Base-by-base conservation (phyloP, 2,113 vertebrate genomes). In the Lophius piscatorius region DNA sequence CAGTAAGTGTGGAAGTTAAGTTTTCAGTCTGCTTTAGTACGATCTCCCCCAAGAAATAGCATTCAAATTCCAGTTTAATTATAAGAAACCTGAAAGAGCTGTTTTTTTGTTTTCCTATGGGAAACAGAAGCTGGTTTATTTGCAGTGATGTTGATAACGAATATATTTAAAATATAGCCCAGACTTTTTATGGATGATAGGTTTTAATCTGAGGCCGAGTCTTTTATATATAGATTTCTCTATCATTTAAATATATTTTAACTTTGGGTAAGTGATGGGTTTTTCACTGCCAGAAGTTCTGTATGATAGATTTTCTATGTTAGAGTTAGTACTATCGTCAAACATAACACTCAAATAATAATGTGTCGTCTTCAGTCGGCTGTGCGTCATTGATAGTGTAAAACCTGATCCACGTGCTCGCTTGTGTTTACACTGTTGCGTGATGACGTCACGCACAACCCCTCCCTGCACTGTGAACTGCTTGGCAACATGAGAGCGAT, bases 381-480 rank as follows among this genome's bases (percentile, higher is more conserved):
- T 42, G 6, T 23, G 28, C 28, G 2, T 33, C 76, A 59, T 80
- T 76, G 74, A 70, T 2, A 29, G 52, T 48, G 49, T 60, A 70
- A 81, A 80, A 71, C 52, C 52, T 18, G 20, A 78, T 61, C 85
- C 87, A 92, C 83, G 89, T 92, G 88, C 74, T 87, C 74, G 33
- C 58, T 17, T 71, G 47, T 91, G 85, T 91, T 90, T 87, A 88
- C 87, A 92, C 74, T 83, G 52, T 8, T 60, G 74, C 87, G 89
- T 70, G 44, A 4, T 73, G 83, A 90, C 91, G 90, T 90, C 83
- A 88, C 4, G 0, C 0, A 1, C 17, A 35, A 67, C 86, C 83
- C 78, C 90, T 70, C 90, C 91, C 84, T 55, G 42, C 57, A 74
- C 82, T 74, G 11, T 49, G 76, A 47, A 81, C 84, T 80, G 73